phyloP scores from a whole-genome alignment of 2,888 invertebrate genomes.

The Drosophila putrida region DNA sequence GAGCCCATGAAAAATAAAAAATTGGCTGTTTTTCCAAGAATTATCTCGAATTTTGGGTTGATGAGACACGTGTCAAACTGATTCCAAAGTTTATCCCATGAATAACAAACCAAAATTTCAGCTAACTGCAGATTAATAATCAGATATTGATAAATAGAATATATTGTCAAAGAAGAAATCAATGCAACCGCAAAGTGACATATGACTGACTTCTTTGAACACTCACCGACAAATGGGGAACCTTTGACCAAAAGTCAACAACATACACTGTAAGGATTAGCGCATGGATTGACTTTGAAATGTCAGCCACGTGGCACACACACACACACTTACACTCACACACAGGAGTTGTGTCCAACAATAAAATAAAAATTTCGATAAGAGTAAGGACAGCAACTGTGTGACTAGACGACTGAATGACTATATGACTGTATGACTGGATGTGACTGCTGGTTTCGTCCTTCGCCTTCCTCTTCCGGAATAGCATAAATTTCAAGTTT shows the following conservation, averaged over 20 bases:
- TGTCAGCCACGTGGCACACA: conserved; percentile 53
- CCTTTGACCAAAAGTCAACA: conserved; percentile 62
- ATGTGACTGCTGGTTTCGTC: conserved; percentile 39
- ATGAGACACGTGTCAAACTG: conserved; percentile 11
- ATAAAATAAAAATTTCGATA: conserved; percentile 36
- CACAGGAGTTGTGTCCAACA: conserved; percentile 19
- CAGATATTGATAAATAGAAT: background rate
- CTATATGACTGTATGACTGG: conserved; percentile 14
- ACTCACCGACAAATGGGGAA: conserved; percentile 14
- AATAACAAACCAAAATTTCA: background rate
- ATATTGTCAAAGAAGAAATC: conserved; percentile 8
- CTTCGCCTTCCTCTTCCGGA: conserved; percentile 35
- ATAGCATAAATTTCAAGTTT: conserved; percentile 79
- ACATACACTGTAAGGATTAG: conserved; percentile 68
- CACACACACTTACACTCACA: background rate
- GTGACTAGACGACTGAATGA: conserved; percentile 38
- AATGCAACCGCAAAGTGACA: conserved; percentile 20
- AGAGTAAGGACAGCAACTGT: conserved; percentile 23
- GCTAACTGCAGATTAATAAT: background rate
- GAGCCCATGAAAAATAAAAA: background rate
- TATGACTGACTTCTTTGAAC: conserved; percentile 13
- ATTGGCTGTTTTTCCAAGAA: background rate
- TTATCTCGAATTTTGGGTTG: background rate
- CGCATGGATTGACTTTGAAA: conserved; percentile 76
- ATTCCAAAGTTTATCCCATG: background rate